These are phyloP conservation scores for Catharus fuscescens DNA, from an alignment of 2,113 vertebrate genomes.

Conservation along the genomic window DNA sequence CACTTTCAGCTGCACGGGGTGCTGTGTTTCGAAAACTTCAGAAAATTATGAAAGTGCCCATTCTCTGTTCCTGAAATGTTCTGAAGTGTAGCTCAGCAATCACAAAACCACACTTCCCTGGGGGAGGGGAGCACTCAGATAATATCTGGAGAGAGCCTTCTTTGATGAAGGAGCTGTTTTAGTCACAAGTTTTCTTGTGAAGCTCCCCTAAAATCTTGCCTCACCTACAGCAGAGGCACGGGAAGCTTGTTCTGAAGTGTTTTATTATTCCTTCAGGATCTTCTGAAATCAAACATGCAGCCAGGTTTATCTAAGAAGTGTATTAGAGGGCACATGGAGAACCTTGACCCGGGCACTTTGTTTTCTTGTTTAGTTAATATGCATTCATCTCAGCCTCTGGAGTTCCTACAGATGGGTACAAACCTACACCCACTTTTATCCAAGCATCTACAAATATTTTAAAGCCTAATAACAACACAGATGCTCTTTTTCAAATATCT, in stretches of 20 bases:
- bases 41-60: neutral
- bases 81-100: neutral
- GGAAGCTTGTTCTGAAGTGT: neutral
- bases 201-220: neutral
- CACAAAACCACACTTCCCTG: neutral
- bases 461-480: neutral
- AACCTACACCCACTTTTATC: neutral
- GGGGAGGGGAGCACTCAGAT: neutral
- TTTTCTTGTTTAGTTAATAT: neutral
- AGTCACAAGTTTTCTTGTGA: neutral
- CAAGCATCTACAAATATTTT: constrained; percentile 3
- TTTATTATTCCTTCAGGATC: neutral
- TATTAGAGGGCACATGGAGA: neutral
- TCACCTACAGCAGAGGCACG: neutral
- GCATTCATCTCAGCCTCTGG: neutral
- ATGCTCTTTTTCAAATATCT: neutral
- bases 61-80: neutral
- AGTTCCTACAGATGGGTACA: neutral
- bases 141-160: neutral
- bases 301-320: neutral
- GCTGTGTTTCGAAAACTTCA: fast-evolving
- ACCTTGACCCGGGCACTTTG: neutral
- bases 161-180: neutral
- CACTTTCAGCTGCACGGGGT: neutral
- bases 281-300: neutral